Evolutionary conservation across 2,888 invertebrate species (phyloP).

Genomic region (Theristus sp.): DNA sequence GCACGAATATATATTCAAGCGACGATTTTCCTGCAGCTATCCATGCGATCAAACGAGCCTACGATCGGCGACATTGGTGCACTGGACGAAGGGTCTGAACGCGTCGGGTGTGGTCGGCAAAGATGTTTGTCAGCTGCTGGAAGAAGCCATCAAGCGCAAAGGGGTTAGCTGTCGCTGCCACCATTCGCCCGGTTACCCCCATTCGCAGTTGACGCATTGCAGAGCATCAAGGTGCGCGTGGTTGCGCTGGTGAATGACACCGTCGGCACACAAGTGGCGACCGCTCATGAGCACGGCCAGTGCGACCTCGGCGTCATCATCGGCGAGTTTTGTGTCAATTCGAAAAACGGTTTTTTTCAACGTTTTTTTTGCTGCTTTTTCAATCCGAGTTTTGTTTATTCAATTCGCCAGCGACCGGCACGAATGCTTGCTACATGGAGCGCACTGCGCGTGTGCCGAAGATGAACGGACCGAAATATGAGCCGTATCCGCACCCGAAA

Average conservation of each 20-base stretch:
- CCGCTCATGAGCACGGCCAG: conserved; percentile 32
- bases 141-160: conserved; percentile 44
- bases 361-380: too few relatives aligned
- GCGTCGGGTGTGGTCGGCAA: conserved; percentile 72
- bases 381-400: too few relatives aligned
- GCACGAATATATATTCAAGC: background rate
- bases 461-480: conserved; percentile 10
- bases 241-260: conserved; percentile 37
- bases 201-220: too few relatives aligned
- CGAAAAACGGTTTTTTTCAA: too few relatives aligned
- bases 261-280: conserved; percentile 37
- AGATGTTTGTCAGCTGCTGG: conserved; percentile 70
- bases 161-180: background rate
- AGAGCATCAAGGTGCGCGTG: conserved; percentile 26
- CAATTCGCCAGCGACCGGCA: conserved; percentile 46
- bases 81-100: conserved; percentile 92
- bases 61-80: conserved; percentile 16
- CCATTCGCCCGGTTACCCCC: too few relatives aligned
- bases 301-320: conserved; percentile 34
- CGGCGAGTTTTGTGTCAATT: conserved; percentile 32
- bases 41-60: background rate
- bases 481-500: conserved; percentile 12
- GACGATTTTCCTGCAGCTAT: background rate
- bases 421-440: conserved; percentile 87
- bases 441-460: background rate